phyloP scores from a whole-genome alignment of 2,888 invertebrate species.

The Rosalia funebris region DNA sequence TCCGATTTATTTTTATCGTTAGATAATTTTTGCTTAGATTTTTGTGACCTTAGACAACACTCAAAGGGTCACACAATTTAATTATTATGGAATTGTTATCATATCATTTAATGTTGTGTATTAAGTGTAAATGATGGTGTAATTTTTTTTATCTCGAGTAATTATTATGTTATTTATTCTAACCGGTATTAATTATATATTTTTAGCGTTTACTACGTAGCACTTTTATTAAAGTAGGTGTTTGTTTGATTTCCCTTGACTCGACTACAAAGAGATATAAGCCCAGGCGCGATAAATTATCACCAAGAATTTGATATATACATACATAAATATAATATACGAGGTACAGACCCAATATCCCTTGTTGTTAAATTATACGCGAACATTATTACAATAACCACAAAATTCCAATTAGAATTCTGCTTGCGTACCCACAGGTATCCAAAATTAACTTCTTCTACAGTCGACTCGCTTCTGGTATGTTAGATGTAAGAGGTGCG shows the following conservation, averaged over 20 bases:
- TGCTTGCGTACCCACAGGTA: no score
- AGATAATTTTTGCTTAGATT: conserved; percentile 30
- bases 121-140: conserved; percentile 9
- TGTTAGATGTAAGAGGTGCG: no score
- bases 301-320: no score
- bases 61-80: conserved; percentile 32
- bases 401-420: no score
- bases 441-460: no score
- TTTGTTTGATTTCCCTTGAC: background rate
- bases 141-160: conserved; percentile 12
- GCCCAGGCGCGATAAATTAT: no score
- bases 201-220: conserved; percentile 19
- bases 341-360: no score
- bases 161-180: conserved; percentile 19
- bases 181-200: conserved; percentile 19
- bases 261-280: background rate
- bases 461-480: no score
- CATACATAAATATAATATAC: no score
- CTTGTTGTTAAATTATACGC: no score
- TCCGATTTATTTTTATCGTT: conserved; percentile 12
- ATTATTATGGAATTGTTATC: conserved; percentile 24
- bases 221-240: conserved; percentile 1
- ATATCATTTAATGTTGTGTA: conserved; percentile 6
- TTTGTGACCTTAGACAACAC: conserved; percentile 39
- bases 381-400: no score